phyloP scores from a whole-genome alignment of 2,888 invertebrate species.

The Thereva unica region DNA sequence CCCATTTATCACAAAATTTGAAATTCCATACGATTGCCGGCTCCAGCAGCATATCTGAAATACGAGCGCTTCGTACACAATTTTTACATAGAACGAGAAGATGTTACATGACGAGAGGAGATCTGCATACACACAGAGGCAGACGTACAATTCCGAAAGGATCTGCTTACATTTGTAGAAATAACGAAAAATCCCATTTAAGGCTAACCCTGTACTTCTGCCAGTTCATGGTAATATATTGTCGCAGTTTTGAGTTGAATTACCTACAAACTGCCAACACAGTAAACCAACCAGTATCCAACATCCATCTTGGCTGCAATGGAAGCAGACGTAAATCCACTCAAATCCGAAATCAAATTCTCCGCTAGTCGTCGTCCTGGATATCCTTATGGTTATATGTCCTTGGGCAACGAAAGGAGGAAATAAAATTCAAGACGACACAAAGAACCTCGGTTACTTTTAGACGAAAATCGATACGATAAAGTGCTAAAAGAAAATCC shows the following conservation, averaged over 20 bases:
- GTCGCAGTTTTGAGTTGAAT: conserved; percentile 10
- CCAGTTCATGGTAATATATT: conserved; percentile 3
- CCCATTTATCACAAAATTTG: conserved; percentile 6
- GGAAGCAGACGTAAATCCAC: conserved; percentile 8
- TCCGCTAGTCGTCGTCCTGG: not conserved
- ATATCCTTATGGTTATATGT: not conserved
- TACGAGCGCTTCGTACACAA: not conserved
- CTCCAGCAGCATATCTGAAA: not conserved
- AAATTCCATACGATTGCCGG: not conserved
- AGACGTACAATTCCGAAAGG: not conserved
- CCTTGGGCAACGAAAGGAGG: not conserved
- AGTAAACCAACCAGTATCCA: not conserved
- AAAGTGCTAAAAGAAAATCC: conserved; percentile 29
- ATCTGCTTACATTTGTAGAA: not conserved
- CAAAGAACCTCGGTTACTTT: conserved; percentile 8
- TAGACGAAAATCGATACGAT: conserved; percentile 16
- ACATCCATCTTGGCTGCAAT: not conserved
- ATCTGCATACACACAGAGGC: not conserved
- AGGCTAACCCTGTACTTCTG: not conserved
- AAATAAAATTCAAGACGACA: conserved; percentile 12
- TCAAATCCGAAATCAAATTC: conserved; percentile 13
- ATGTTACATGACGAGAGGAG: not conserved
- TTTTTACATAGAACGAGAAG: not conserved
- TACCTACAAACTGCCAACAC: conserved; percentile 11
- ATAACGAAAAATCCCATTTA: conserved; percentile 4